Evolutionary conservation across 1,140 invertebrate species (phyloP).

Genomic region (Holcopasites calliopsidis): DNA sequence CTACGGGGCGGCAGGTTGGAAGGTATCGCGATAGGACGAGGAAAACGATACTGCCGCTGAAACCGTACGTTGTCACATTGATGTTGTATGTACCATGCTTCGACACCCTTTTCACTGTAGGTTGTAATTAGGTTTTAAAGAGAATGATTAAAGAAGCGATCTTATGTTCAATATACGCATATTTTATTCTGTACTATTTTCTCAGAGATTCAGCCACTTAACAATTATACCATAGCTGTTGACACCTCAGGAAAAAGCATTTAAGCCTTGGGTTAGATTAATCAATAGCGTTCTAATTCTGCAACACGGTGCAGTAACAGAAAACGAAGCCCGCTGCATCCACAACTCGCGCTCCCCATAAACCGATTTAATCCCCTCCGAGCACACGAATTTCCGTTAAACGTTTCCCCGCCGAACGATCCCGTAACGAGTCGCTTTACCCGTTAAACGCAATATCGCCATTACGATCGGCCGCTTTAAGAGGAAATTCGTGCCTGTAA

Average conservation of each 20-base stretch:
- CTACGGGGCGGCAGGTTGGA: neutral
- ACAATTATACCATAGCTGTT: too few relatives aligned
- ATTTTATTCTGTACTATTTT: too few relatives aligned
- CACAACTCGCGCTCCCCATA: neutral
- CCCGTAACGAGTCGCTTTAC: slow-evolving; percentile 16
- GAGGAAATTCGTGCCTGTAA: slow-evolving; percentile 20
- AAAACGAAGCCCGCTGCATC: neutral
- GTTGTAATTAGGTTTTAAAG: too few relatives aligned
- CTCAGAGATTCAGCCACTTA: too few relatives aligned
- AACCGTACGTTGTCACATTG: neutral
- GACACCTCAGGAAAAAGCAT: too few relatives aligned
- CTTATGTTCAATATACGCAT: too few relatives aligned
- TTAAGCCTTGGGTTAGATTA: neutral
- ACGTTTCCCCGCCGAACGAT: slow-evolving; percentile 2
- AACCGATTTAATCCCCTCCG: slow-evolving; percentile 11
- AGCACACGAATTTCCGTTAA: neutral
- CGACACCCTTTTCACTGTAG: slow-evolving; percentile 7
- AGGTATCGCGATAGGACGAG: slow-evolving; percentile 10
- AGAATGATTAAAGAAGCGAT: too few relatives aligned
- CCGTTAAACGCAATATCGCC: slow-evolving; percentile 38
- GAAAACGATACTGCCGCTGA: neutral
- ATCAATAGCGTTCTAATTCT: neutral
- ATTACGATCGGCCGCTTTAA: slow-evolving; percentile 36
- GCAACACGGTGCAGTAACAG: neutral
- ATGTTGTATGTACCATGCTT: slow-evolving; percentile 5